Conservation (phyloP, 2,797 vertebrate species). For the Pyrocephalus nanus region DNA sequence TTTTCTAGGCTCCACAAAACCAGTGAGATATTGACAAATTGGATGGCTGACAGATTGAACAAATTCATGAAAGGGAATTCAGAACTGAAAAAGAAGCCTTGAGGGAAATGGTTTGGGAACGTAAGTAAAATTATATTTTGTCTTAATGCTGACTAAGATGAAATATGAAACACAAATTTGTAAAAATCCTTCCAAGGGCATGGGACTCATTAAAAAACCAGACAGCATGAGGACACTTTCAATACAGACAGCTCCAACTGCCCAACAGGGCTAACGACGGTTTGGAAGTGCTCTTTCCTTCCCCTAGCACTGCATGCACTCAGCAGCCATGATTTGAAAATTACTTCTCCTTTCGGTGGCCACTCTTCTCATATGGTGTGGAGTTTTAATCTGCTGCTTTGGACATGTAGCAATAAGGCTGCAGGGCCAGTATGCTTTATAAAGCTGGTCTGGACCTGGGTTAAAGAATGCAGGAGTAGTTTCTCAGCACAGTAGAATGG, state of each 20-base stretch:
- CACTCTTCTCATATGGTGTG: background rate
- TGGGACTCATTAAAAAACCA: background rate
- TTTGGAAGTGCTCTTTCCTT: background rate
- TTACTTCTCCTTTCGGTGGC: background rate
- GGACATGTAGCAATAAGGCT: background rate
- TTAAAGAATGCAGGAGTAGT: background rate
- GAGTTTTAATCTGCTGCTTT: background rate
- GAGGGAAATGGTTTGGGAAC: background rate
- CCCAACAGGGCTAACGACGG: background rate
- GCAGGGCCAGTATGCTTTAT: background rate
- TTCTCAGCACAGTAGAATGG: background rate
- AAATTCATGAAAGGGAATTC: background rate
- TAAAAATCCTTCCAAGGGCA: background rate
- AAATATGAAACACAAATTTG: background rate
- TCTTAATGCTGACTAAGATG: conserved; percentile 25
- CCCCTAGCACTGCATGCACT: background rate
- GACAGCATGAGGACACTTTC: background rate
- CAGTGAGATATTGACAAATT: conserved; percentile 11
- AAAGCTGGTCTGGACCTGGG: background rate
- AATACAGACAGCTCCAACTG: background rate
- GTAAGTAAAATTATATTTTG: background rate
- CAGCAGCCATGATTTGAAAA: background rate
- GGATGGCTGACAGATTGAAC: background rate
- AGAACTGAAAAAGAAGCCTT: conserved; percentile 1
- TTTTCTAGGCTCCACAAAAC: conserved; percentile 1